Evolutionary conservation across 1,140 invertebrate genomes (phyloP).

Genomic region (Halictus rubicundus): DNA sequence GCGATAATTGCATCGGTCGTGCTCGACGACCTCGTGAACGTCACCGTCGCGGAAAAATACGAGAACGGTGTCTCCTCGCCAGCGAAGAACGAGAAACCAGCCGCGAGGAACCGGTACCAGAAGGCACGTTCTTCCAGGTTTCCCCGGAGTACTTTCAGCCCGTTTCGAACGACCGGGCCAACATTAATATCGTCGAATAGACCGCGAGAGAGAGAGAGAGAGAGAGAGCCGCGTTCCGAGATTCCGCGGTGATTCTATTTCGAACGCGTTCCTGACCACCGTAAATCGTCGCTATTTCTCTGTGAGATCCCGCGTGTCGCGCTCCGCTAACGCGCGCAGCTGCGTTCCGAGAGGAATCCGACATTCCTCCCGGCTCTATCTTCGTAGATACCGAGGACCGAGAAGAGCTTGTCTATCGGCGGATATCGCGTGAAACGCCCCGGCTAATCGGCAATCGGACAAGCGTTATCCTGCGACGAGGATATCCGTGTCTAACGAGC

Average conservation of each 20-base stretch:
- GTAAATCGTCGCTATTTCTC: conserved; percentile 23
- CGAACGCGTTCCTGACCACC: conserved; percentile 34
- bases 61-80: background rate
- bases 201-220: no score
- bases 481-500: background rate
- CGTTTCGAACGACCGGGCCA: background rate
- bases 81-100: no score
- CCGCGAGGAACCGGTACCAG: no score
- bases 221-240: background rate
- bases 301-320: no score
- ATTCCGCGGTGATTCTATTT: conserved; percentile 44
- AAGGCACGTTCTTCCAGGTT: no score
- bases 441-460: conserved; percentile 15
- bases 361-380: no score
- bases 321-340: no score
- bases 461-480: background rate
- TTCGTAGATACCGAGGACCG: no score
- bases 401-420: background rate
- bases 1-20: conserved; percentile 53
- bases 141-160: background rate
- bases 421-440: background rate
- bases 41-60: conserved; percentile 34
- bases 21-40: conserved; percentile 27
- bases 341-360: no score
- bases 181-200: conserved; percentile 15